Evolutionary conservation across 2,888 invertebrate genomes (phyloP).

Genomic region (Lapara coniferarum): DNA sequence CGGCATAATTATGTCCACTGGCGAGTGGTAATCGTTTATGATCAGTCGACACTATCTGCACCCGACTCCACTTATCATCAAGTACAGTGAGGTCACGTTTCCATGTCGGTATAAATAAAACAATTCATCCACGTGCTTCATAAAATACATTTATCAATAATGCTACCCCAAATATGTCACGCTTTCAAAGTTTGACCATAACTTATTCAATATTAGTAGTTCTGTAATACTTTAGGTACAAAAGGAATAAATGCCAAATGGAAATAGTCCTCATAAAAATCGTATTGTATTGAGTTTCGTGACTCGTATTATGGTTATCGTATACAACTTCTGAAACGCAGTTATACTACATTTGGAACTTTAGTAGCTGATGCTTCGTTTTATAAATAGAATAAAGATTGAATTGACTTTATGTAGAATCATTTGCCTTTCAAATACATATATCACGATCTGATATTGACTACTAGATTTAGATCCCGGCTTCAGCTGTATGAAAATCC

Average conservation of each 20-base stretch:
- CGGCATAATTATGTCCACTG: too few relatives aligned
- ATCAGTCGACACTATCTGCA: too few relatives aligned
- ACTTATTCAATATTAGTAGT: not conserved
- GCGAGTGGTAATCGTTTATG: too few relatives aligned
- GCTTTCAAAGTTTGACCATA: not conserved
- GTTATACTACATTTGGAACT: not conserved
- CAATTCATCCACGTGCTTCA: not conserved
- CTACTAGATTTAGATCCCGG: too few relatives aligned
- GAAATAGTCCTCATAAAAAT: conserved; percentile 17
- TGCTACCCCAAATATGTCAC: not conserved
- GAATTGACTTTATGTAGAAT: too few relatives aligned
- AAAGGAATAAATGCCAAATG: conserved; percentile 2
- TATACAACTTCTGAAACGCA: not conserved
- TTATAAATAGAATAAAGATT: too few relatives aligned
- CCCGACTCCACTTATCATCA: too few relatives aligned
- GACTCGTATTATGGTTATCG: not conserved
- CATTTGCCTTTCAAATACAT: too few relatives aligned
- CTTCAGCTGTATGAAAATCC: too few relatives aligned
- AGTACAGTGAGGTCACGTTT: too few relatives aligned
- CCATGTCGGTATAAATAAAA: too few relatives aligned
- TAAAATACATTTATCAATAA: not conserved
- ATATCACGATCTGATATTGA: too few relatives aligned
- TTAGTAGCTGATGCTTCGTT: not conserved
- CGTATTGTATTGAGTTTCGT: conserved; percentile 12
- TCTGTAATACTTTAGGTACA: not conserved